Evolutionary conservation across 2,113 vertebrate species (phyloP).

Genomic region (Danio rerio): GRCz12tu NC_133176.1:54607501-54608000

Average conservation of each 20-base stretch:
- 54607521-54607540: constrained; percentile 34
- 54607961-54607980: no score
- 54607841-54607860: background rate
- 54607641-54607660: background rate
- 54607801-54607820: background rate
- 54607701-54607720: background rate
- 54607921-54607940: no score
- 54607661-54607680: background rate
- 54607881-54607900: no score
- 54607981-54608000: no score
- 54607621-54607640: background rate
- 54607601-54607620: constrained; percentile 19
- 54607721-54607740: background rate
- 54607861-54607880: background rate
- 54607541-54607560: constrained; percentile 13
- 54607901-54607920: no score
- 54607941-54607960: no score
- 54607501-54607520: constrained; percentile 9
- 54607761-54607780: no score
- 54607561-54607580: constrained; percentile 9
- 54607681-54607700: background rate
- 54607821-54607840: background rate
- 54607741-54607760: background rate
- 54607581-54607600: constrained; percentile 30
- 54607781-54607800: background rate